Conservation (phyloP, 2,797 vertebrate genomes). For the Sebastes variabilis region DNA sequence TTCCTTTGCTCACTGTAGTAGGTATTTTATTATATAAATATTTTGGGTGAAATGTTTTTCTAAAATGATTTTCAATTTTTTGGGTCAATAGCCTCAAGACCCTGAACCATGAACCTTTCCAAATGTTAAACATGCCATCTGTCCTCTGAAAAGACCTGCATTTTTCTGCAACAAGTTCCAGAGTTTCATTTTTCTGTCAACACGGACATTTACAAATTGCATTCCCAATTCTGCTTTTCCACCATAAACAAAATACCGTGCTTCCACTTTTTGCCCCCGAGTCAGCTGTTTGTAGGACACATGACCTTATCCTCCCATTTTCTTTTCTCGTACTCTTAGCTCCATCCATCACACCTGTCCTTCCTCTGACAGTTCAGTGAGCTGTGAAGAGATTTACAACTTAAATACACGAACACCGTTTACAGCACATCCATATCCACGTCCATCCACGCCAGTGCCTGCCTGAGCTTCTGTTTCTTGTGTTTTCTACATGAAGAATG, state of each 20-base stretch:
- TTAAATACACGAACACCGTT: conserved; percentile 36
- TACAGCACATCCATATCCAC: conserved; percentile 14
- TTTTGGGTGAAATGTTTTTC: not conserved
- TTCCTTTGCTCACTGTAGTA: too few species aligned
- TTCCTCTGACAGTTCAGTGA: conserved; percentile 38
- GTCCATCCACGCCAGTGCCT: not conserved
- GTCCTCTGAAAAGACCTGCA: not conserved
- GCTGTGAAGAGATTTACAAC: conserved; percentile 58
- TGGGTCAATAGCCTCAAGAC: not conserved
- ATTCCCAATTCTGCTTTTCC: not conserved
- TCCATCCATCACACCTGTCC: conserved; percentile 60
- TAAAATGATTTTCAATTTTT: not conserved
- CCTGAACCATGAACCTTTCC: not conserved
- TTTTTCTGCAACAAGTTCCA: not conserved
- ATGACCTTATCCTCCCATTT: conserved; percentile 36
- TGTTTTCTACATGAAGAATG: conserved; percentile 3
- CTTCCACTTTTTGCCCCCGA: conserved; percentile 13
- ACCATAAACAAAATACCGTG: conserved; percentile 1
- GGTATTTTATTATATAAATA: not conserved
- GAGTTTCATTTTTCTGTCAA: conserved; percentile 6
- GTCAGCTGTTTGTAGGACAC: conserved; percentile 31
- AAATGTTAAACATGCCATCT: not conserved
- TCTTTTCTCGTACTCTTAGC: not conserved
- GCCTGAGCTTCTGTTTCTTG: not conserved
- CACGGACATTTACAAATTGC: conserved; percentile 42